Evolutionary conservation across 2,113 vertebrate species (phyloP).

Genomic region (Saguinus imperator): DNA sequence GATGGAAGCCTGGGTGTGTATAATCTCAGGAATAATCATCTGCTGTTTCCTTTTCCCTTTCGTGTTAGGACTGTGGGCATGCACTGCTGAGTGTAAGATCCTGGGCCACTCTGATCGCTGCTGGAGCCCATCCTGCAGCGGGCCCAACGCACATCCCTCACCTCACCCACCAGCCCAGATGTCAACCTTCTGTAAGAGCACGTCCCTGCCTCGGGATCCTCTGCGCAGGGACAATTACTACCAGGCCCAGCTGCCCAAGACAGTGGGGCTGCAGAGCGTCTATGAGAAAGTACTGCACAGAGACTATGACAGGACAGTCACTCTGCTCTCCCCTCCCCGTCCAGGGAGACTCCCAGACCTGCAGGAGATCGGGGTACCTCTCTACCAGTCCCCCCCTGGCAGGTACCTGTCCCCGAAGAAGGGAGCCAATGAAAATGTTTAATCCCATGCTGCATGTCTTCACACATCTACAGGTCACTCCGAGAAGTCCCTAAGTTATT

Average conservation of each 20-base stretch:
- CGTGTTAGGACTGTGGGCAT: slow-evolving; percentile 93
- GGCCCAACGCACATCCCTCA: slow-evolving; percentile 86
- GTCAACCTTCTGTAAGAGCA: slow-evolving; percentile 95
- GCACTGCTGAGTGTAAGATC: slow-evolving; percentile 96
- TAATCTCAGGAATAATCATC: not conserved
- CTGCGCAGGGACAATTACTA: slow-evolving; percentile 93
- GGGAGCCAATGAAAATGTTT: slow-evolving; percentile 83
- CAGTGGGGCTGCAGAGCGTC: slow-evolving; percentile 93
- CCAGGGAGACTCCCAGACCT: slow-evolving; percentile 93
- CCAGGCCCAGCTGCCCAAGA: slow-evolving; percentile 92
- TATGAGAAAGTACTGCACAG: slow-evolving; percentile 95
- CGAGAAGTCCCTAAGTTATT: slow-evolving; percentile 86
- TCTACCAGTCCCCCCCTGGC: slow-evolving; percentile 90
- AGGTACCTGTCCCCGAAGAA: slow-evolving; percentile 87
- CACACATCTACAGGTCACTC: slow-evolving; percentile 75
- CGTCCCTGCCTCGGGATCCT: slow-evolving; percentile 92
- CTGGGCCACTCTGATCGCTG: slow-evolving; percentile 97
- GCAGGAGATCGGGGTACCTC: slow-evolving; percentile 92
- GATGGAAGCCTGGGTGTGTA: not conserved
- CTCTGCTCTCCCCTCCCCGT: slow-evolving; percentile 91
- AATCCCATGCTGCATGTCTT: slow-evolving; percentile 74
- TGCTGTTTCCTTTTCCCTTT: slow-evolving; percentile 38
- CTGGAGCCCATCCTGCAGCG: slow-evolving; percentile 95
- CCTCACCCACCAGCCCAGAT: slow-evolving; percentile 85
- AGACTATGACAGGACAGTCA: slow-evolving; percentile 91